Evolutionary conservation across 2,888 invertebrate species (phyloP), one percentile per base, ranked within the genome.

Genomic region (Eumerus sabulonum): DNA sequence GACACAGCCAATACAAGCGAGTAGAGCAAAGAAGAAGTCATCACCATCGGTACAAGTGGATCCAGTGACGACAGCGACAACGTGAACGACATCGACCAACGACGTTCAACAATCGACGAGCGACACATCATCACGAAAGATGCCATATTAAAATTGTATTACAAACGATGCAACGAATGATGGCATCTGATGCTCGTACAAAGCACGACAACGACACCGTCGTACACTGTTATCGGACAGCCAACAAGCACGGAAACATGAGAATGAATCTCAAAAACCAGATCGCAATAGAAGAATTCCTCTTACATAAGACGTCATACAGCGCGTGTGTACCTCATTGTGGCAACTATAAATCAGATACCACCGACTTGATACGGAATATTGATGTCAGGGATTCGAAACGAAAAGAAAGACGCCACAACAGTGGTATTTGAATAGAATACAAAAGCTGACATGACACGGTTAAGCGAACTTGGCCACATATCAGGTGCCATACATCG

Each of bases 331-430:
- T n/a, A n/a, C 77, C 56, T 73, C 40, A 42, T 35, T 16, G 35
- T 16, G 17, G 11, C 42, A 14, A 63, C 44, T n/a, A 63, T 74
- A 79, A 79, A 79, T 79, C 63, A 79, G 63, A 60, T 64, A 48
- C 63, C 36, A 38, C 53, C 50, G 68, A 16, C 68, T 50, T 79
- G 74, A 63, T 74, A 79, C 35, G 42, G 48, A 79, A 68, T 79
- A 79, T 74, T 64, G 59, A 79, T 79, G 79, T 79, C 79, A 79
- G 74, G 74, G 79, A 68, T 79, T 74, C 27, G 68, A 54, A 35
- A n/a, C 18, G 45, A 17, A 54, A 27, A 16, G 27, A 45, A 53
- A 14, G 13, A 40, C 40, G 40, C 40, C 44, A 67, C 54, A 73
- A 60, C 67, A 45, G n/a, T n/a, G 38, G 51, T 9, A 56, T n/a